Conservation (phyloP, 2,888 invertebrate genomes). For the Athalia rosae region DNA sequence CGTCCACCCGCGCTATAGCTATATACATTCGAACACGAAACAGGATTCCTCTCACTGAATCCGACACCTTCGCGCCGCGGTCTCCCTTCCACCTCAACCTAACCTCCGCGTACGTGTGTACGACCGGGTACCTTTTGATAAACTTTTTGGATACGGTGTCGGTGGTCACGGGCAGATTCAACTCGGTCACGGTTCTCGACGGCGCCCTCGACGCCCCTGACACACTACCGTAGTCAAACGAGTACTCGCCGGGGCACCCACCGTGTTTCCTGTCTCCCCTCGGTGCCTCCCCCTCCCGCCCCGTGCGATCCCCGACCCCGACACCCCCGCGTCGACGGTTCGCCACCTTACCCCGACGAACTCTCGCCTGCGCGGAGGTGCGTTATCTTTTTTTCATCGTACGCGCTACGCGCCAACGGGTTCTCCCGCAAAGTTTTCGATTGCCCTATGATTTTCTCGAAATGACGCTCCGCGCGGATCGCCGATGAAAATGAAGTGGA, state of each 20-base stretch:
- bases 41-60: constrained; percentile 64
- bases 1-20: not conserved
- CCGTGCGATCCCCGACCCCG: constrained; percentile 1
- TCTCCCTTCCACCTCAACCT: not conserved
- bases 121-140: constrained; percentile 30
- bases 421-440: no score
- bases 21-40: constrained; percentile 56
- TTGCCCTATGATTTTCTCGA: no score
- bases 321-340: no score
- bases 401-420: constrained; percentile 28
- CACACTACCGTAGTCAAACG: constrained; percentile 59
- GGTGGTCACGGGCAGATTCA: constrained; percentile 67
- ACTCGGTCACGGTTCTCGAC: constrained; percentile 70
- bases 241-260: constrained; percentile 66
- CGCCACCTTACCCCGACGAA: no score
- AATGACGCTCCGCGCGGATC: no score
- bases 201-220: constrained; percentile 61
- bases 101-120: not conserved
- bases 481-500: no score
- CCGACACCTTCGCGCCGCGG: constrained; percentile 51
- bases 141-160: constrained; percentile 57
- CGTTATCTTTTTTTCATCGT: no score
- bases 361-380: no score
- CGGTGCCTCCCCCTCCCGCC: not conserved
- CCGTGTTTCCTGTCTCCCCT: constrained; percentile 69